Evolutionary conservation across 2,888 invertebrate genomes (phyloP), one percentile per base, ranked within the genome.

Genomic region (Liodrosophila aerea): DNA sequence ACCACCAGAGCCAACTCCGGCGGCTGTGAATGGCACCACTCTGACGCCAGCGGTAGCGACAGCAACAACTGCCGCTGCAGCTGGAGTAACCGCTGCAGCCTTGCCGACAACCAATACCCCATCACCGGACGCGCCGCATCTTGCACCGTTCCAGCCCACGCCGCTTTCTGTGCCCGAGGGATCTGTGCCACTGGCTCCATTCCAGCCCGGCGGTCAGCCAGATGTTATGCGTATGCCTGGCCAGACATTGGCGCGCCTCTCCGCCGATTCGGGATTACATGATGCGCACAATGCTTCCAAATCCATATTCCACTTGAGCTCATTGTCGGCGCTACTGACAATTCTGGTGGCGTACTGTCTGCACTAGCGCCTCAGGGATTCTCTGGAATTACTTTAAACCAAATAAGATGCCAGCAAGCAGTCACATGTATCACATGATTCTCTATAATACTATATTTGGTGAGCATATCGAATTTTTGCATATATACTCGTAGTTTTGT

Each of bases 151-250:
- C 46, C 58, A 67, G 34, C 34, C 64, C 0, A 83, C 86, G 2
- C 74, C 80, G 0, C 3, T 65, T 4, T 46, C 58, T 0, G 72
- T 87, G 27, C 86, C 88, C 16, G 69, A 88, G 31, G 87, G 87
- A 11, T 71, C 77, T 0, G 84, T 85, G 16, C 76, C 86, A 0
- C 51, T 85, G 40, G 83, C 87, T 0, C 77, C 86, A 0, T 34
- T 85, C 0, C 12, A 61, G 7, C 66, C 82, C 0, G 78, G 78
- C 1, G 66, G 65, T 0, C 70, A 68, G 2, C 84, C 87, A 0
- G 87, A 81, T 47, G 66, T 87, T 4, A 87, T 88, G 84, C 84
- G 73, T 49, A 76, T 88, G 73, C 88, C 88, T 1, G 88, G 88
- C 7, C 41, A 73, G 7, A 77, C 86, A 0, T 66, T 63, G 4